phyloP scores from a whole-genome alignment of 2,113 vertebrate genomes.

The Gulo gulo region DNA sequence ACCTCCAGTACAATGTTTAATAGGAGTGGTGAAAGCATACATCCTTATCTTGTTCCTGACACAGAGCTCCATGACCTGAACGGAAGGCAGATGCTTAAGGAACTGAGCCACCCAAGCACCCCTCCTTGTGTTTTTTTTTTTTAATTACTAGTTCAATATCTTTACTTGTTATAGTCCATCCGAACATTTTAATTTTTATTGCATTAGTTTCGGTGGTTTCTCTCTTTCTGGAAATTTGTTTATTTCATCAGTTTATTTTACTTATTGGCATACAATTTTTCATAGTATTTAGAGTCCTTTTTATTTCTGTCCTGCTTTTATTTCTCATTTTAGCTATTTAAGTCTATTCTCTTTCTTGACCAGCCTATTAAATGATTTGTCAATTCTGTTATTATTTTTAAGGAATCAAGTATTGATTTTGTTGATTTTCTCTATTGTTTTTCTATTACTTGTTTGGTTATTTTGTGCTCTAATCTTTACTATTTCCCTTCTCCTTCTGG shows the following conservation, averaged over 20 bases:
- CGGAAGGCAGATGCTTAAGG: neutral
- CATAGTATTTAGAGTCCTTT: neutral
- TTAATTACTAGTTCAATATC: neutral
- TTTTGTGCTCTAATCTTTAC: neutral
- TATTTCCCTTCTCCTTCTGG: neutral
- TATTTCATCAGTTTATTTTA: neutral
- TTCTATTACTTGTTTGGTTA: conserved; percentile 21
- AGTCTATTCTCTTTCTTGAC: neutral
- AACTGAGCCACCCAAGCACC: neutral
- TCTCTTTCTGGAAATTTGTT: neutral
- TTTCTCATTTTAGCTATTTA: conserved; percentile 10
- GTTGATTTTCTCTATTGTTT: neutral
- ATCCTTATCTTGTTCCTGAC: neutral
- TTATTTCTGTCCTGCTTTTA: neutral
- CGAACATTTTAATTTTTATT: neutral
- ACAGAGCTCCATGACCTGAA: neutral
- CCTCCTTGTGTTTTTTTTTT: neutral
- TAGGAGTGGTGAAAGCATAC: too few species aligned
- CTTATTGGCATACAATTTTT: neutral
- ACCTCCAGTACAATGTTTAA: too few species aligned
- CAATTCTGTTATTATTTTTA: neutral
- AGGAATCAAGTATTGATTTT: neutral
- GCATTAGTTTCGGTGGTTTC: neutral
- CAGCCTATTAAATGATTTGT: neutral
- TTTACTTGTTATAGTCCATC: neutral